Evolutionary conservation across 2,113 vertebrate genomes (phyloP), one percentile per base, ranked within the genome.

Genomic region (Vidua macroura): DNA sequence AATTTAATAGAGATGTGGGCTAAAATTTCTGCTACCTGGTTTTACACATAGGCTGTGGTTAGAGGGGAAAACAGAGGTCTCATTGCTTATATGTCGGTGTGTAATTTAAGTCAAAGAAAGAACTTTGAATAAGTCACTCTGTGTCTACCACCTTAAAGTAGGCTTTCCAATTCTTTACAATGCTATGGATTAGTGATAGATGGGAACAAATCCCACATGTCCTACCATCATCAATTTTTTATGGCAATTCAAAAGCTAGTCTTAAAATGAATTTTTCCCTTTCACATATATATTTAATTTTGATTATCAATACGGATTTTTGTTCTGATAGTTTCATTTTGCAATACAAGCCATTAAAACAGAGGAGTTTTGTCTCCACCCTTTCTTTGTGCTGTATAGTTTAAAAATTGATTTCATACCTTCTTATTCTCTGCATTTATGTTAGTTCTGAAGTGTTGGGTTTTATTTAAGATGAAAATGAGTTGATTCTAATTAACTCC

Each of bases 1-100:
- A 92, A 68, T 95, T 97, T 96, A 96, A 95, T 76, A 92, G 88
- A 94, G 91, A 94, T 91, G 80, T 80, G 66, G 86, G 70, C 75
- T 95, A 95, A 92, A 96, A 80, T 86, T 93, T 93, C 93, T 96
- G 90, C 91, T 96, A 96, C 91, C 91, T 95, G 81, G 90, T 96
- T 96, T 96, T 96, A 93, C 90, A 84, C 83, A 77, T 76, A 79
- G 59, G 46, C 70, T 96, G 92, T 74, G 92, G 93, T 89, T 91
- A 86, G 59, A 87, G 88, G 55, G 37, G 37, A 90, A 86, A 96
- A 93, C 82, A 93, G 87, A 95, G 92, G 83, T 68, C 83, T 95
- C 70, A 85, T 74, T 95, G 81, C 88, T 86, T 87, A 84, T n/a
- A 92, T 18, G 51, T 35, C 13, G 13, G 81, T 75, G 72, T 92